Base-by-base conservation (phyloP, 2,113 vertebrate species). In the Theristicus caerulescens region DNA sequence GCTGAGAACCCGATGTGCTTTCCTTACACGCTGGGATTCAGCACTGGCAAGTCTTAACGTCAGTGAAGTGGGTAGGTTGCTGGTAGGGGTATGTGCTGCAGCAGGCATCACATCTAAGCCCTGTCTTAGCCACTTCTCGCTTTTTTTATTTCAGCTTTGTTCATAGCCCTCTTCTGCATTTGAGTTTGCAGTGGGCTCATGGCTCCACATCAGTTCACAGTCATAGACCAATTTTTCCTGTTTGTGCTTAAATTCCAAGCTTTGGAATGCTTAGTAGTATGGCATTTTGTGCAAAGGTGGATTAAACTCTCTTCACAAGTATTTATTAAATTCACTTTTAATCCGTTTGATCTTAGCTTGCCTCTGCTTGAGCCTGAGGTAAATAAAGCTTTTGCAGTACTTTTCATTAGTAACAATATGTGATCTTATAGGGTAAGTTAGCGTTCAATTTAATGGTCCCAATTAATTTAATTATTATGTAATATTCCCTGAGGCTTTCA, bases 301-400 rank as follows among this genome's bases (percentile, higher is more conserved):
- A 77, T 88, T 81, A 58, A 88, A 67, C 2, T 4, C 54, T 77
- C 51, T 44, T 92, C 66, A 38, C 25, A 82, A 58, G 55, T 27
- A 44, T 94, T 94, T 70, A 84, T 94, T 93, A 89, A 88, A 22
- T 70, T 82, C 16, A 31, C 27, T 84, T 91, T 74, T 66, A 74
- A 55, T 70, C 65, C 3, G 9, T 95, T 93, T 95, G 93, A 91
- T 91, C 77, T 93, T 49, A 46, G 86, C 51, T 70, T 95, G 77
- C 55, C 86, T 86, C 72, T 86, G 81, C 89, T 70, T 93, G 79
- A 88, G 34, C 66, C 57, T 77, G 71, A 90, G 55, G 62, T 77
- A 69, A 92, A 19, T 25, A 20, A 77, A 80, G 62, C 67, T 73
- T 59, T 65, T 76, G 36, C 47, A 72, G 80, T 69, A n/a, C 73